phyloP scores from a whole-genome alignment of 2,113 vertebrate genomes.

The Antechinus flavipes region DNA sequence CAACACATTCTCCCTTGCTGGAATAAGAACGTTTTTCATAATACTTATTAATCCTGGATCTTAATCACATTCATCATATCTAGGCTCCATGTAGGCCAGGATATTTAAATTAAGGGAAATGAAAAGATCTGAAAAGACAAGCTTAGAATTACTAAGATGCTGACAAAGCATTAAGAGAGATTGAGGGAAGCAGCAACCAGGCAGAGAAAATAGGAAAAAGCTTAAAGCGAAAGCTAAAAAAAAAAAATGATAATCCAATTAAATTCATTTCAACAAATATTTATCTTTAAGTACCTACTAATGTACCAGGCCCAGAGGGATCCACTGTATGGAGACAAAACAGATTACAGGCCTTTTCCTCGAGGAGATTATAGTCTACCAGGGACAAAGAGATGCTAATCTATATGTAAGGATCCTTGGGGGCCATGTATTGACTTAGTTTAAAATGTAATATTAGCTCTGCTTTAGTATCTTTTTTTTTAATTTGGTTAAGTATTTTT shows the following conservation, averaged over 20 bases:
- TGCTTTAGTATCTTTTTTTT: neutral
- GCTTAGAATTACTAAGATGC: slow-evolving; percentile 16
- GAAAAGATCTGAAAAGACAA: slow-evolving; percentile 63
- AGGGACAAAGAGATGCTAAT: neutral
- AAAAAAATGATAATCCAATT: slow-evolving; percentile 15
- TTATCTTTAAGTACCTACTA: neutral
- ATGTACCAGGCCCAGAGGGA: neutral
- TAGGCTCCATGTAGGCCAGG: slow-evolving; percentile 58
- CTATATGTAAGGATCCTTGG: neutral
- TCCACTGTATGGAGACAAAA: neutral
- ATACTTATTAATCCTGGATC: slow-evolving; percentile 70
- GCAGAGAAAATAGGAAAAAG: neutral
- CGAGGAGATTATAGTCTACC: neutral
- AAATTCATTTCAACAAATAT: neutral
- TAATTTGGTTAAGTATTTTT: neutral
- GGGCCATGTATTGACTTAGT: neutral
- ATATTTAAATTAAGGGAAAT: slow-evolving; percentile 75
- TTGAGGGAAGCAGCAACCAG: slow-evolving; percentile 13
- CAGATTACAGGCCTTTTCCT: neutral
- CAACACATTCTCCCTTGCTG: slow-evolving; percentile 59
- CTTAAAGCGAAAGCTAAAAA: slow-evolving; percentile 26
- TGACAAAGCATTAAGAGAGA: slow-evolving; percentile 2
- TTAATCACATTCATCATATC: slow-evolving; percentile 72
- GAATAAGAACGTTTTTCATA: slow-evolving; percentile 75
- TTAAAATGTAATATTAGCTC: neutral